These are phyloP conservation scores for Heteromurus nitidus DNA, from an alignment of 2,888 invertebrate genomes.

Conservation along the genomic window DNA sequence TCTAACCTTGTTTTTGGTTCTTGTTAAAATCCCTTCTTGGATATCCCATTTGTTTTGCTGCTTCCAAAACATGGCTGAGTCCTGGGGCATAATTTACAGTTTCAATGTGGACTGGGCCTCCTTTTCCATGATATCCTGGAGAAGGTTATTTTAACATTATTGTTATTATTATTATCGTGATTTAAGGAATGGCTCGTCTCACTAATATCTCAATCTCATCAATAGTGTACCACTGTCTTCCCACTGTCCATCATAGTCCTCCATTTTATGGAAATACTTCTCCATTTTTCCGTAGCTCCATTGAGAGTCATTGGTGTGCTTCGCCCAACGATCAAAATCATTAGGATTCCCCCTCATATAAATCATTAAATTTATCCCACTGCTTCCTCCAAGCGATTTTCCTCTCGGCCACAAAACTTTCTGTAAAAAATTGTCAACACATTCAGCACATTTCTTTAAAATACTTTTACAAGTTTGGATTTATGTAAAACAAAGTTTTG, in stretches of 20 bases:
- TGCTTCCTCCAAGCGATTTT: conserved; percentile 37
- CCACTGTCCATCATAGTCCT: conserved; percentile 16
- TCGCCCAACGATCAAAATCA: conserved; percentile 82
- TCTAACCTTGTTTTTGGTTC: conserved; percentile 64
- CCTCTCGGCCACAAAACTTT: no score
- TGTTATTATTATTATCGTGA: no score
- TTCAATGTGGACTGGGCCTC: conserved; percentile 44
- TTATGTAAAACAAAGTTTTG: no score
- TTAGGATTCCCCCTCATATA: conserved; percentile 80
- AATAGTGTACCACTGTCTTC: background rate
- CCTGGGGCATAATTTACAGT: conserved; percentile 16
- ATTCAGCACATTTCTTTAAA: no score
- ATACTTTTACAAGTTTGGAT: no score
- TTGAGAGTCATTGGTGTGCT: conserved; percentile 73
- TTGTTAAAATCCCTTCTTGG: conserved; percentile 65
- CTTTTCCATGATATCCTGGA: conserved; percentile 51
- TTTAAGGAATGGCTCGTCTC: no score
- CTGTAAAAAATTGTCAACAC: no score
- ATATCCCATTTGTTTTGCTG: conserved; percentile 67
- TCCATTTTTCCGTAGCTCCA: conserved; percentile 48
- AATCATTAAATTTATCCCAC: conserved; percentile 10
- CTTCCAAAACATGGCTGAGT: conserved; percentile 49
- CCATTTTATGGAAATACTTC: conserved; percentile 8
- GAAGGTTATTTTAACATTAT: no score
- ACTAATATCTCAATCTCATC: no score